Conservation (phyloP, 2,888 invertebrate genomes). For the Gibbula magus region DNA sequence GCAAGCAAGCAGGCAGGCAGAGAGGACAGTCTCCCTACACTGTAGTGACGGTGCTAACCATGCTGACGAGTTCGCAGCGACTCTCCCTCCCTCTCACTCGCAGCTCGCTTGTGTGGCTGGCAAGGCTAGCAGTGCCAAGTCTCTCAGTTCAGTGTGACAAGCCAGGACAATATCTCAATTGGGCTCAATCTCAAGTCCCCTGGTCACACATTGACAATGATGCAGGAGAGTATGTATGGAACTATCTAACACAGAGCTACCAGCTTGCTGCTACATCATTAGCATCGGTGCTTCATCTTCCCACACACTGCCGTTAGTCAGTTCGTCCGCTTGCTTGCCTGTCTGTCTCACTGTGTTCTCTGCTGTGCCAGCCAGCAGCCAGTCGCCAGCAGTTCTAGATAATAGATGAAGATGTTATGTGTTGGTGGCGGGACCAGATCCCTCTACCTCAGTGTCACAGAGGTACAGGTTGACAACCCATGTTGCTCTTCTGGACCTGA, state of each 20-base stretch:
- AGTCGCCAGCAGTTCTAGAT: neutral
- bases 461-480: neutral
- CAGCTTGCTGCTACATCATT: constrained; percentile 10
- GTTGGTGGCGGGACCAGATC: neutral
- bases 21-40: constrained; percentile 17
- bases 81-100: too few species aligned
- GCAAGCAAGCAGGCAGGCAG: neutral
- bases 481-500: too few species aligned
- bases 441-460: neutral
- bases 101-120: neutral
- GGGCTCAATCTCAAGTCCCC: too few species aligned
- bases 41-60: neutral
- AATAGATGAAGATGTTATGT: constrained; percentile 23
- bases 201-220: neutral
- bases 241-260: neutral
- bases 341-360: neutral
- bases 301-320: neutral
- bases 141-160: neutral
- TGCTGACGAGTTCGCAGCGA: neutral
- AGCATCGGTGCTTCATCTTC: constrained; percentile 10
- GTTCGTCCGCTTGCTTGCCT: neutral
- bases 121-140: neutral
- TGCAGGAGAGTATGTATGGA: neutral
- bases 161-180: neutral
- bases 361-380: neutral